Evolutionary conservation across 1,140 invertebrate species (phyloP), one percentile per base, ranked within the genome.

Genomic region (Leptonema lineaticorne): DNA sequence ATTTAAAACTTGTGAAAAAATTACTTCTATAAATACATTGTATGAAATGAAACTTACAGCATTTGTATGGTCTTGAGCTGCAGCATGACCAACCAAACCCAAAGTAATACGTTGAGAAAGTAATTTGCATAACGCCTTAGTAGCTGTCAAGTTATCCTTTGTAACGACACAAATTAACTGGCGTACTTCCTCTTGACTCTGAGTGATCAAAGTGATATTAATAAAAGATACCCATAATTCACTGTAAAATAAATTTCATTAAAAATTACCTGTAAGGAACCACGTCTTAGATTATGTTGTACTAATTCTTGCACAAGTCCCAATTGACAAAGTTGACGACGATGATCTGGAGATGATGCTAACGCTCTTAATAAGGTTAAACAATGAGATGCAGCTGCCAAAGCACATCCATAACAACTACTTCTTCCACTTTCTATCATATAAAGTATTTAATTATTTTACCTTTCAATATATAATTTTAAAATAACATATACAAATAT

Each of bases 351-450:
- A 75, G 93, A 94, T 18, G 91, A 92, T 6, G 95, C 93, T 59
- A 99, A 82, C n/a, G 95, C 95, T 46, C 95, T 85, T 29, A 99
- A 81, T 18, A 98, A 76, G 3, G 95, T 97, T 2, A 98, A 85
- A 81, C 95, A 97, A 79, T 97, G 94, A 79, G 97, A 94, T 0
- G 95, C 93, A 7, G 94, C 92, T 11, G 92, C 87, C 26, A 91
- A 85, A 0, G 91, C 91, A 76, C 93, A 95, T 0, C 93, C 93
- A 75, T 94, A 95, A 78, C 93, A 95, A 6, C 87, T 82, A 62
- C 88, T 87, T 60, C 76, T 76, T n/a, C 50, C 33, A 37, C 45
- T 16, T 64, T 67, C 66, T 67, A 33, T 28, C 46, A 60, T 50
- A 57, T 45, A 46, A 27, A 62, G 45, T 46, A 33, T 33, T 22